Evolutionary conservation across 2,888 invertebrate genomes (phyloP), one percentile per base, ranked within the genome.

Genomic region (Reticulitermes lucifugus): DNA sequence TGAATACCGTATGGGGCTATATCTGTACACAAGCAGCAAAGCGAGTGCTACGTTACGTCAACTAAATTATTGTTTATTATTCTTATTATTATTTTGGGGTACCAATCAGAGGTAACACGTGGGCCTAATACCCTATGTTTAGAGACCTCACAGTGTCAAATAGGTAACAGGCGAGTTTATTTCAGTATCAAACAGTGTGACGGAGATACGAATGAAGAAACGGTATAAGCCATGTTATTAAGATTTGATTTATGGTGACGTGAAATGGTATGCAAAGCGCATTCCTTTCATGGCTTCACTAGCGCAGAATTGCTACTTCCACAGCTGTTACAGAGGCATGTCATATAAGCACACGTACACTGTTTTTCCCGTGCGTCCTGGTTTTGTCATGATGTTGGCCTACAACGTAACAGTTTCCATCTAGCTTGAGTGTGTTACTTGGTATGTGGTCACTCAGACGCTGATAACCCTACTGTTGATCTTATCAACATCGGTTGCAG

Each of bases 221-320:
- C 25, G 9, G 35, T 41, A 73, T 41, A 70, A 79, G 77, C 80
- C 80, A 73, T 84, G 86, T 84, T 84, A 86, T 86, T 84, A 86
- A 86, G 84, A 79, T 81, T 65, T 84, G 86, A 86, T 86, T 86
- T 84, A 86, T 86, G 73, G 59, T 81, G 86, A 84, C 86, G 84
- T 86, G 51, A 84, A 86, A 84, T 86, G 71, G 86, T 84, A 86
- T 86, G 86, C 86, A 84, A 86, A 81, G 80, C 65, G 79, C 83
- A 86, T 86, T 84, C 85, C 73, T 43, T 84, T 70, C 84, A 84
- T 79, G 84, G 79, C 81, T 81, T 84, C 73, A 65, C 73, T 51
- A 81, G 10, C 41, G 71, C 65, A 70, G 70, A 80, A 84, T 84
- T 80, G 80, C 79, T 84, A 79, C 80, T 73, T 73, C 1, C 41